Conservation (phyloP, 1,140 invertebrate genomes). For the Spodoptera frugiperda region DNA sequence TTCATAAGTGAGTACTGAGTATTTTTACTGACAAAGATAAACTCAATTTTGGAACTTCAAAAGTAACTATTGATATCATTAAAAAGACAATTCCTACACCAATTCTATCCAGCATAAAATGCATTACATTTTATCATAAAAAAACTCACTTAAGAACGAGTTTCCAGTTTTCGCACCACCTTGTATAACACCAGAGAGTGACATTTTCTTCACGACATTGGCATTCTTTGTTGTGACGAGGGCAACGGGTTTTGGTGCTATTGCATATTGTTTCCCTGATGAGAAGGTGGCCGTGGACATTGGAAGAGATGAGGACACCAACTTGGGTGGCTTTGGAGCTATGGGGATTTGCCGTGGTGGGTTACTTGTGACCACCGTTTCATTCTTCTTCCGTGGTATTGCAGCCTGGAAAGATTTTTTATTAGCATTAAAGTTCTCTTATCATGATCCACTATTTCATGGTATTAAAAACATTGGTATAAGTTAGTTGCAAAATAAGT, state of each 20-base stretch:
- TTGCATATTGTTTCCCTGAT: slow-evolving; percentile 59
- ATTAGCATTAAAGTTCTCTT: background rate
- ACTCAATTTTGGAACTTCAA: no score
- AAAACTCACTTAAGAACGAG: slow-evolving; percentile 67
- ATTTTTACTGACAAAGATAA: no score
- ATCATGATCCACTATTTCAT: no score
- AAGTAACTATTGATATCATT: no score
- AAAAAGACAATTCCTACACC: no score
- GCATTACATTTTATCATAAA: slow-evolving; percentile 3
- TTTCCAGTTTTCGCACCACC: slow-evolving; percentile 61
- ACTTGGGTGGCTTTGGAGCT: slow-evolving; percentile 74
- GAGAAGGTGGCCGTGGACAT: slow-evolving; percentile 25
- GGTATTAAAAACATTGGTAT: no score
- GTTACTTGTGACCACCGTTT: slow-evolving; percentile 49
- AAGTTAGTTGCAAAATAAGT: no score
- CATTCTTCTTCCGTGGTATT: slow-evolving; percentile 54
- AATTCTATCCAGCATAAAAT: no score
- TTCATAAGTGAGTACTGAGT: no score
- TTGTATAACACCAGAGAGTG: slow-evolving; percentile 64
- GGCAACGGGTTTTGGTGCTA: slow-evolving; percentile 71
- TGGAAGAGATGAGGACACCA: slow-evolving; percentile 15
- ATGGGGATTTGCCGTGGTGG: slow-evolving; percentile 76
- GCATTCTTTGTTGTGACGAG: slow-evolving; percentile 56
- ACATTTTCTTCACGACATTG: slow-evolving; percentile 67
- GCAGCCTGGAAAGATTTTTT: slow-evolving; percentile 54